Conservation (phyloP, 2,113 vertebrate species). For the Trichomycterus rosablanca region DNA sequence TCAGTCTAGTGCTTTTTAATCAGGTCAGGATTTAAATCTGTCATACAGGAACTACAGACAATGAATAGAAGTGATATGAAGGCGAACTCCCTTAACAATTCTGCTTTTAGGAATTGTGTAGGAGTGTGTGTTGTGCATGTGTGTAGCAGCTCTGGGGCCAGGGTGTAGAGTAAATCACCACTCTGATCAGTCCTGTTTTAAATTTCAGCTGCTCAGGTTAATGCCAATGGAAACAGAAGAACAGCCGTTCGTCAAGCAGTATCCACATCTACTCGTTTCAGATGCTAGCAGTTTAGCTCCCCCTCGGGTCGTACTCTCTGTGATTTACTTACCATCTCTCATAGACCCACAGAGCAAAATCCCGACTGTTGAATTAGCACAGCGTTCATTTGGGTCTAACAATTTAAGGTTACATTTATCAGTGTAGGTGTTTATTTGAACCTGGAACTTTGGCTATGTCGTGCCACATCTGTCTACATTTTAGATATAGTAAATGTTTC, state of each 20-base stretch:
- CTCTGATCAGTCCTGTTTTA: slow-evolving; percentile 55
- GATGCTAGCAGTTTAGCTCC: slow-evolving; percentile 53
- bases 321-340: slow-evolving; percentile 44
- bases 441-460: no score
- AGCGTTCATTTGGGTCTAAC: background rate
- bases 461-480: background rate
- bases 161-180: slow-evolving; percentile 47
- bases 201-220: slow-evolving; percentile 62
- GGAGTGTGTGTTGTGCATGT: slow-evolving; percentile 9
- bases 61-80: background rate
- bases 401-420: background rate
- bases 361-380: background rate
- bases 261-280: slow-evolving; percentile 54
- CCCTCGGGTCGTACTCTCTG: slow-evolving; percentile 45
- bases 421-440: background rate
- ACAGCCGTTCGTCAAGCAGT: slow-evolving; percentile 49
- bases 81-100: slow-evolving; percentile 16
- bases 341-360: slow-evolving; percentile 10
- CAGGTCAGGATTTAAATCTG: no score
- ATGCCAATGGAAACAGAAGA: slow-evolving; percentile 61
- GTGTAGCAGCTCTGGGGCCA: slow-evolving; percentile 35
- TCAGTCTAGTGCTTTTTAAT: no score
- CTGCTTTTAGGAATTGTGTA: slow-evolving; percentile 44
- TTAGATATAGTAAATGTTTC: slow-evolving; percentile 16
- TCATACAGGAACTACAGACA: no score